A percentile compares a stretch with the other conserved stretches of the same genome.
Conservation (phyloP, 1,140 invertebrate genomes). For the Cyclina sinensis region DNA sequence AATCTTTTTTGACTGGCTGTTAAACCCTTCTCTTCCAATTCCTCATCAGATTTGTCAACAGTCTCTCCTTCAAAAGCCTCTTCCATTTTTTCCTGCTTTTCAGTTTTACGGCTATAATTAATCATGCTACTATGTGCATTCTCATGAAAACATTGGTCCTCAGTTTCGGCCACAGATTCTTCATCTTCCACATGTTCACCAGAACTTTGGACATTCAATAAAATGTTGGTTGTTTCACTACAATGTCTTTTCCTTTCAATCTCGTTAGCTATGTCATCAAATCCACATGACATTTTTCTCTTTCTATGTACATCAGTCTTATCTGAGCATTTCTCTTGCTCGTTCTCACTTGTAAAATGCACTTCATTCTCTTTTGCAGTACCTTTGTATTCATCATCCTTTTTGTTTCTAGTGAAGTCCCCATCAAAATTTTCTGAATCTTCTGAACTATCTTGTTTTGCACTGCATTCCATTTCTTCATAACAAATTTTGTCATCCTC, state of each 20-base stretch:
- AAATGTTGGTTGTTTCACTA: not conserved
- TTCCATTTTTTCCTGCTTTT: not conserved
- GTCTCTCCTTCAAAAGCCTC: not conserved
- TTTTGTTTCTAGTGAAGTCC: too few species aligned
- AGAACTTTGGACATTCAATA: not conserved
- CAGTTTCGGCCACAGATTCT: too few species aligned
- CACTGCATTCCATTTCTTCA: not conserved
- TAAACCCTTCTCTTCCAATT: not conserved
- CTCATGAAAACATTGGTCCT: too few species aligned
- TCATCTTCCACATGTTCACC: too few species aligned
- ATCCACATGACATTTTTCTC: not conserved
- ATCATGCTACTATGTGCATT: too few species aligned
- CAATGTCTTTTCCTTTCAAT: slow-evolving; percentile 23
- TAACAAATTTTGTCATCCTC: not conserved
- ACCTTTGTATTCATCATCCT: not conserved
- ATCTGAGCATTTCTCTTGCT: not conserved
- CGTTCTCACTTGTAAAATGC: not conserved
- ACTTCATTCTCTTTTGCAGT: not conserved
- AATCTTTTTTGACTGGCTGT: not conserved
- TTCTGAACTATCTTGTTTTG: not conserved
- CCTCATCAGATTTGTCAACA: not conserved
- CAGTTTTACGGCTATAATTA: too few species aligned
- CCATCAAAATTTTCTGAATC: not conserved
- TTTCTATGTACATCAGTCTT: not conserved
- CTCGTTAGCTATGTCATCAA: not conserved